Evolutionary conservation across 2,888 invertebrate species (phyloP).

Genomic region (Siphonodentalium dalli): DNA sequence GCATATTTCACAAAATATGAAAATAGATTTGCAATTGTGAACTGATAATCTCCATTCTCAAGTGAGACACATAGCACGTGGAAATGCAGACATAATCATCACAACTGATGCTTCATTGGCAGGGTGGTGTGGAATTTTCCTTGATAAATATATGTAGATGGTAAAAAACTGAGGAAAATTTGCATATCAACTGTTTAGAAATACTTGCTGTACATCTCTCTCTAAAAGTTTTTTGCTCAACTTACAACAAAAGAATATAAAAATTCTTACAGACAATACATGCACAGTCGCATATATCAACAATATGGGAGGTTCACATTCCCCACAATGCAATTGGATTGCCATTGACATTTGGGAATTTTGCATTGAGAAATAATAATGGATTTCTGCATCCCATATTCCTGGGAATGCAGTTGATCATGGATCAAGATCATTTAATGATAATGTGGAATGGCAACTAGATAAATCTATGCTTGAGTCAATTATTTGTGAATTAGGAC

Average conservation of each 20-base stretch:
- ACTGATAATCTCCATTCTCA: conserved; percentile 1
- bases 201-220: too few relatives aligned
- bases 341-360: too few relatives aligned
- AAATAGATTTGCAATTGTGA: conserved; percentile 3
- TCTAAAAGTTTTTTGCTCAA: too few relatives aligned
- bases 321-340: too few relatives aligned
- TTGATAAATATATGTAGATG: background rate
- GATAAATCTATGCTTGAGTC: too few relatives aligned
- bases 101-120: conserved; percentile 1
- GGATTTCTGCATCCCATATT: too few relatives aligned
- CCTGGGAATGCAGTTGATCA: too few relatives aligned
- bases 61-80: conserved; percentile 2
- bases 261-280: conserved; percentile 4
- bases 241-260: background rate
- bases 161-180: conserved; percentile 1
- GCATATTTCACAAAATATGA: background rate
- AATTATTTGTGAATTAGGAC: too few relatives aligned
- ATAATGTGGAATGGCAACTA: too few relatives aligned
- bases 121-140: conserved; percentile 5
- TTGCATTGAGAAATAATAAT: too few relatives aligned
- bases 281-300: background rate
- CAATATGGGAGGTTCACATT: conserved; percentile 4
- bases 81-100: conserved; percentile 1
- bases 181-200: too few relatives aligned
- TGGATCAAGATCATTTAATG: too few relatives aligned